Conservation (phyloP, 2,113 vertebrate species). For the Thomomys bottae region DNA sequence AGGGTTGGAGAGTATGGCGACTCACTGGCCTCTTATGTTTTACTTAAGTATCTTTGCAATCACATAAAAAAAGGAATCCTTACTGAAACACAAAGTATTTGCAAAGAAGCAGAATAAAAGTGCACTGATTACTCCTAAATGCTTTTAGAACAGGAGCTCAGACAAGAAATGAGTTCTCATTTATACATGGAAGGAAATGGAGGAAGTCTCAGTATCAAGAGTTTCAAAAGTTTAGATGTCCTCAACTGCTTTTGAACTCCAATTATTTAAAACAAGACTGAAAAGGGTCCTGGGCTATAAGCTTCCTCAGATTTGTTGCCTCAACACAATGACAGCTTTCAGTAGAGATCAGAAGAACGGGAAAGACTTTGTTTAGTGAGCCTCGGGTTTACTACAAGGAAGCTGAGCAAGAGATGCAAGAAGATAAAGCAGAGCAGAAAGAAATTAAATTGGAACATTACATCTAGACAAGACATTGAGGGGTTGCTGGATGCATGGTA, state of each 20-base stretch:
- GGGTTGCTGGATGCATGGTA: not conserved
- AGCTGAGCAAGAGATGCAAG: not conserved
- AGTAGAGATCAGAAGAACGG: not conserved
- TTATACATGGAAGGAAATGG: not conserved
- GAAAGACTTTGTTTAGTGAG: not conserved
- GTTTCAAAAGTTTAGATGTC: not conserved
- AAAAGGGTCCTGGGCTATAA: not conserved
- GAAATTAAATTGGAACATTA: not conserved
- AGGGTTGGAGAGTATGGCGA: not conserved
- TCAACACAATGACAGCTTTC: not conserved
- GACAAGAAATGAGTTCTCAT: not conserved
- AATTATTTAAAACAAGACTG: not conserved
- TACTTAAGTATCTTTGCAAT: not conserved
- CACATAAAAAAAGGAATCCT: not conserved
- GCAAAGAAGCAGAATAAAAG: not conserved
- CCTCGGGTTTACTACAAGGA: not conserved
- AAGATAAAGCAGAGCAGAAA: not conserved
- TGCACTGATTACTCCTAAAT: not conserved
- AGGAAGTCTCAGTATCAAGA: slow-evolving; percentile 13
- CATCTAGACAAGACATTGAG: not conserved
- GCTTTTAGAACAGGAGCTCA: not conserved
- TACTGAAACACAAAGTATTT: not conserved
- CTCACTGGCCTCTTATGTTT: not conserved
- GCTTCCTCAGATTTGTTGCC: not conserved
- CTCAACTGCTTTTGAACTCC: not conserved